These are phyloP conservation scores for Drosophila ezoana DNA, from an alignment of 2,888 invertebrate species.

Conservation along the genomic window DNA sequence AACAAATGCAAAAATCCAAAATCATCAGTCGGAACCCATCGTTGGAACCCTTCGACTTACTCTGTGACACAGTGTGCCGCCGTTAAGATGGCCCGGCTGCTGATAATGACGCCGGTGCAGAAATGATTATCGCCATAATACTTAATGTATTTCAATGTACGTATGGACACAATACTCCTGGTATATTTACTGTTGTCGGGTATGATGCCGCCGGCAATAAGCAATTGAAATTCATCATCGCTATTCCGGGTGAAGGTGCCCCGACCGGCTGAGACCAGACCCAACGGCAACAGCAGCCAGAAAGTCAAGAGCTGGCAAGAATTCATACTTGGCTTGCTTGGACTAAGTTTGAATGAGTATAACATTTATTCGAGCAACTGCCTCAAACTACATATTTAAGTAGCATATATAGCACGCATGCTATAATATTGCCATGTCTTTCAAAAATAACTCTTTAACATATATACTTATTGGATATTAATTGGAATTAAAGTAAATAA, in stretches of 20 bases:
- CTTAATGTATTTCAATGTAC: slow-evolving; percentile 39
- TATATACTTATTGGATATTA: too few relatives aligned
- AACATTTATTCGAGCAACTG: slow-evolving; percentile 45
- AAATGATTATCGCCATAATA: slow-evolving; percentile 63
- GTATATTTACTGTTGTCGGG: slow-evolving; percentile 17
- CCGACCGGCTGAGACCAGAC: slow-evolving; percentile 9
- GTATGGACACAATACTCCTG: slow-evolving; percentile 54
- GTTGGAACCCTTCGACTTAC: slow-evolving; percentile 33
- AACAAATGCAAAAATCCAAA: too few relatives aligned
- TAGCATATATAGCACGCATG: slow-evolving; percentile 12
- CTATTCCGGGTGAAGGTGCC: slow-evolving; percentile 29
- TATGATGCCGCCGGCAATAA: slow-evolving; percentile 55
- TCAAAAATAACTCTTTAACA: slow-evolving; percentile 3
- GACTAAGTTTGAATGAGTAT: slow-evolving; percentile 4
- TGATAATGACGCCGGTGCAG: slow-evolving; percentile 59
- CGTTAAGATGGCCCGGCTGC: slow-evolving; percentile 52
- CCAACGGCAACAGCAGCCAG: slow-evolving; percentile 4
- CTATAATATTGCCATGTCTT: neutral
- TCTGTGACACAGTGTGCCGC: slow-evolving; percentile 67
- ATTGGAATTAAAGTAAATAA: too few relatives aligned
- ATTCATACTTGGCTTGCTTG: slow-evolving; percentile 26
- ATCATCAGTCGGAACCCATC: too few relatives aligned
- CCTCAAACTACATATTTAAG: slow-evolving; percentile 16
- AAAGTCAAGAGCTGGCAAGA: neutral
- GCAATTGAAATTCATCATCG: slow-evolving; percentile 58